Conservation (phyloP, 2,888 invertebrate genomes). For the Anorthoa munda region DNA sequence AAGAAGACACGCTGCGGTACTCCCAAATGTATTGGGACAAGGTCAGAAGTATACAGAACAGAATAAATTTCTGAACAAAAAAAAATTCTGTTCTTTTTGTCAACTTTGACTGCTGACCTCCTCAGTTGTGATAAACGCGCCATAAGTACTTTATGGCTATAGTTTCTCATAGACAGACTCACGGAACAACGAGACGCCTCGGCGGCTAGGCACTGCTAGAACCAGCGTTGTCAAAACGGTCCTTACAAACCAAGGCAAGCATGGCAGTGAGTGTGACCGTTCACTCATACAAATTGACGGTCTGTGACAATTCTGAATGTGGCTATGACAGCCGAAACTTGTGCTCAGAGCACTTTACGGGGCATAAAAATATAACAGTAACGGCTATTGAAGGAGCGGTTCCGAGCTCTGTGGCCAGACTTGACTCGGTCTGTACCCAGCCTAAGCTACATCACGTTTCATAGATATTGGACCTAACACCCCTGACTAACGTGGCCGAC, state of each 20-base stretch:
- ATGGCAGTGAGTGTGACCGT: background rate
- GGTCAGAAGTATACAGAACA: background rate
- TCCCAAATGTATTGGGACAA: background rate
- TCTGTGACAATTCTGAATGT: background rate
- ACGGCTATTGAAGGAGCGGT: too few relatives aligned
- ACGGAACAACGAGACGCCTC: too few relatives aligned
- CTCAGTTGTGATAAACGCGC: too few relatives aligned
- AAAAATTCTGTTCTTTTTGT: background rate
- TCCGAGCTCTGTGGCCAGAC: background rate
- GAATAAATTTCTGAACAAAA: background rate
- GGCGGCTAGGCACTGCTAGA: background rate
- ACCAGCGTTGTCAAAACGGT: background rate
- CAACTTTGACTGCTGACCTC: background rate
- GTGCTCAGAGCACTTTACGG: too few relatives aligned
- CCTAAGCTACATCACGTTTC: constrained; percentile 21
- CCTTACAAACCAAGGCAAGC: background rate
- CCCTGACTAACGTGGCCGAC: constrained; percentile 10
- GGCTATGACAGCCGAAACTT: too few relatives aligned
- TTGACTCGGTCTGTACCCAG: background rate
- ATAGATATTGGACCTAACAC: constrained; percentile 3
- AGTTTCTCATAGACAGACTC: too few relatives aligned
- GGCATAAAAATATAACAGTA: too few relatives aligned
- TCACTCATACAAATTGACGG: too few relatives aligned
- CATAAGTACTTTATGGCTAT: too few relatives aligned
- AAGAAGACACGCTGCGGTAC: background rate